A percentile compares a stretch with the other conserved stretches of the same genome.
phyloP scores from a whole-genome alignment of 2,888 invertebrate genomes.

The Xestobium rufovillosum region DNA sequence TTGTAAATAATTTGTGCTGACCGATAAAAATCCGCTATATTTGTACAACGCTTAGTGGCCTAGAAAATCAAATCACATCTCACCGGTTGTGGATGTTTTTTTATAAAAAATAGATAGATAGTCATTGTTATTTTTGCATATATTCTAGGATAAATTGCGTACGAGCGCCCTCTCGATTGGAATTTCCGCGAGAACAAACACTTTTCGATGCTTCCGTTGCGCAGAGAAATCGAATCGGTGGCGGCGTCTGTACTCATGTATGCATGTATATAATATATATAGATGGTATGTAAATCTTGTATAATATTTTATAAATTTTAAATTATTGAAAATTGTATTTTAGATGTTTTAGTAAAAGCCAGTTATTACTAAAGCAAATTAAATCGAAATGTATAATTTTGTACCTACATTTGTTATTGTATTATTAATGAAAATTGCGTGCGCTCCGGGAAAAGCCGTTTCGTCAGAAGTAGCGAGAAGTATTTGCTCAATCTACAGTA shows the following conservation, averaged over 20 bases:
- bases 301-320: slow-evolving; percentile 42
- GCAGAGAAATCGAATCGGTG: too few species aligned
- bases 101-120: slow-evolving; percentile 29
- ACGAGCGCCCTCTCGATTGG: too few species aligned
- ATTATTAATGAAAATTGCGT: slow-evolving; percentile 19
- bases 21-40: slow-evolving; percentile 37
- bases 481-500: too few species aligned
- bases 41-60: slow-evolving; percentile 44
- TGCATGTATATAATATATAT: slow-evolving; percentile 28
- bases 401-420: slow-evolving; percentile 30
- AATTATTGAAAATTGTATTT: slow-evolving; percentile 40
- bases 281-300: slow-evolving; percentile 40
- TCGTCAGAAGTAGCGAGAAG: too few species aligned
- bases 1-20: slow-evolving; percentile 41
- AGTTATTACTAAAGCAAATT: slow-evolving; percentile 20
- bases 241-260: too few species aligned
- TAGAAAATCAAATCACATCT: slow-evolving; percentile 39
- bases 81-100: slow-evolving; percentile 35
- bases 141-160: slow-evolving; percentile 33
- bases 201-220: too few species aligned
- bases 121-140: slow-evolving; percentile 44
- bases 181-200: too few species aligned
- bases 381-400: slow-evolving; percentile 33
- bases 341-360: slow-evolving; percentile 3
- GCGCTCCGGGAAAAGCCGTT: too few species aligned